Conservation (phyloP, 2,113 vertebrate genomes). For the Merops nubicus region DNA sequence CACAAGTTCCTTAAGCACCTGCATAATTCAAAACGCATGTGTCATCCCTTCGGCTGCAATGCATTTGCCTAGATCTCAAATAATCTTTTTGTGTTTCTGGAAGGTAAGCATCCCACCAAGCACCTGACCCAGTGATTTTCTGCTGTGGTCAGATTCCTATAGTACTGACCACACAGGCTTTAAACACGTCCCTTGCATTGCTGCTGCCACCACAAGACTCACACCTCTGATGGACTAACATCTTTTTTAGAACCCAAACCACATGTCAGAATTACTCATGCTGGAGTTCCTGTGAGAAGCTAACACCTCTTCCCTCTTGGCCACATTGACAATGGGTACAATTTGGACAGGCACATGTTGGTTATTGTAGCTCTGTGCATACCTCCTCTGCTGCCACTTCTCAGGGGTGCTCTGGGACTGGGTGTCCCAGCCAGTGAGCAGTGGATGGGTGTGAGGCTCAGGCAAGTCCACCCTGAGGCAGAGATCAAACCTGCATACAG, state of each 20-base stretch:
- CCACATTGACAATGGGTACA: fast-evolving
- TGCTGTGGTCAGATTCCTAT: neutral
- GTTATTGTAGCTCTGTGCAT: neutral
- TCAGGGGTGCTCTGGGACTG: neutral
- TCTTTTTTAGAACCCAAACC: neutral
- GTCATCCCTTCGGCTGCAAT: neutral
- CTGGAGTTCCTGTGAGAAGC: neutral
- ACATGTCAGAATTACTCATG: neutral
- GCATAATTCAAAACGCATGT: neutral
- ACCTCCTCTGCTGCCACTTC: neutral
- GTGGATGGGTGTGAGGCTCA: fast-evolving
- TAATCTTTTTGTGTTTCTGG: neutral
- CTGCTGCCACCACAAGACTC: neutral
- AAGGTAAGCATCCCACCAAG: neutral
- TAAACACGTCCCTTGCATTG: neutral
- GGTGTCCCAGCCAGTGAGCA: neutral
- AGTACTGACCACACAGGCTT: neutral
- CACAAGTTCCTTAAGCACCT: neutral
- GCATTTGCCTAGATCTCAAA: neutral
- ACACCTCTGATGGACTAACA: neutral
- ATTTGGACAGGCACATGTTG: fast-evolving
- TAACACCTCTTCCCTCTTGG: neutral
- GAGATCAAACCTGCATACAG: neutral
- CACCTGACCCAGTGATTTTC: neutral
- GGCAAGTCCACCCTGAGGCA: fast-evolving